Percentiles rank a stretch among this genome's conserved stretches.
Evolutionary conservation across 2,888 invertebrate species (phyloP).

Genomic region (Anthophora plumipes): DNA sequence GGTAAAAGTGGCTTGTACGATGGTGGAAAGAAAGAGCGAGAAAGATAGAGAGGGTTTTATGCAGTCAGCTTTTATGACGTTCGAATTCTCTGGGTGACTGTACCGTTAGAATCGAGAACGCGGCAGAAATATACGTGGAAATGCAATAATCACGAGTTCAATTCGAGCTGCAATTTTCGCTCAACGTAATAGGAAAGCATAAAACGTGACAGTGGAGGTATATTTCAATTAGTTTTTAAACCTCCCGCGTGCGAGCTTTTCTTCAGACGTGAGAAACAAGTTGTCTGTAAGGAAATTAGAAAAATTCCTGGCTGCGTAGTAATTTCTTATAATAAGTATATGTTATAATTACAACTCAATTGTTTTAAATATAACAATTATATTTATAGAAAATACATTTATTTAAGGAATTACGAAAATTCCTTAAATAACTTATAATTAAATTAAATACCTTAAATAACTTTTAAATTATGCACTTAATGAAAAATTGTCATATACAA

Average conservation of each 20-base stretch:
- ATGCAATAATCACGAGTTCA: neutral
- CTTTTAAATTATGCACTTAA: no score
- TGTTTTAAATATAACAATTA: no score
- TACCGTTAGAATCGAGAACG: neutral
- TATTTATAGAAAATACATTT: no score
- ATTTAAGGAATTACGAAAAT: no score
- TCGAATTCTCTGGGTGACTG: neutral
- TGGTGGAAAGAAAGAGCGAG: conserved; percentile 1
- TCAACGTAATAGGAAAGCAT: neutral
- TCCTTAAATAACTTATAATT: no score
- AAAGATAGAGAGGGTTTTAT: conserved; percentile 34
- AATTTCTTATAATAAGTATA: no score
- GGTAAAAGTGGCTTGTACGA: conserved; percentile 17
- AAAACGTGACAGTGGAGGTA: neutral
- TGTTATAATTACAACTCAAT: no score
- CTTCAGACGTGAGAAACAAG: neutral
- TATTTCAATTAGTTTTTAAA: neutral
- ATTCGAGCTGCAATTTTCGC: neutral
- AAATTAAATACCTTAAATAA: no score
- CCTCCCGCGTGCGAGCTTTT: neutral
- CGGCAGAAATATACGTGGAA: neutral
- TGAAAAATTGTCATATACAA: no score
- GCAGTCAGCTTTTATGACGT: conserved; percentile 34
- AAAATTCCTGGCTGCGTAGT: neutral
- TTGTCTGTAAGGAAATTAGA: neutral